These are phyloP conservation scores for Sisor rabdophorus DNA, from an alignment of 2,113 vertebrate genomes.

Conservation along the genomic window DNA sequence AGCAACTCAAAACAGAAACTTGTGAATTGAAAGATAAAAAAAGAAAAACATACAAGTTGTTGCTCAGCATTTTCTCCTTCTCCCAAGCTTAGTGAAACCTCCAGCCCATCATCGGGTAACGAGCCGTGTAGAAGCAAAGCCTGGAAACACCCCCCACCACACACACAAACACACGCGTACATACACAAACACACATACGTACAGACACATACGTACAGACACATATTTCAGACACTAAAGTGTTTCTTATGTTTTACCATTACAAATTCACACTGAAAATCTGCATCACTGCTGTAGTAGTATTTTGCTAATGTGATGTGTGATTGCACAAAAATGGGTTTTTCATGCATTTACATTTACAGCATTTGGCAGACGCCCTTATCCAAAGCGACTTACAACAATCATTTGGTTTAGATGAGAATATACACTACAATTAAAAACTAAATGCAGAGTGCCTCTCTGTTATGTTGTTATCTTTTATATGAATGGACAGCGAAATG, in stretches of 20 bases:
- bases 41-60: conserved; percentile 77
- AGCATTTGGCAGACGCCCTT: no score
- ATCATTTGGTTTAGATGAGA: no score
- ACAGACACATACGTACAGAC: no score
- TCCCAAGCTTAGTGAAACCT: conserved; percentile 74
- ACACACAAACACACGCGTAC: conserved; percentile 15
- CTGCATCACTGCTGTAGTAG: neutral
- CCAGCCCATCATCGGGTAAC: conserved; percentile 88
- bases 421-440: no score
- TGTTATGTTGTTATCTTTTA: no score
- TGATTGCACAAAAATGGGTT: no score
- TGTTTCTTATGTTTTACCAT: neutral
- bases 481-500: no score
- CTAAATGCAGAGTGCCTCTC: no score
- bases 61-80: conserved; percentile 80
- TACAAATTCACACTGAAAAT: neutral
- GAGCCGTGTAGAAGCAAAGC: conserved; percentile 87
- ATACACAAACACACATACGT: no score
- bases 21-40: neutral
- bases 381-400: no score
- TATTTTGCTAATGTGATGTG: no score
- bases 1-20: conserved; percentile 9
- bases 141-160: conserved; percentile 61
- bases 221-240: neutral
- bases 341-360: no score